phyloP scores from a whole-genome alignment of 1,140 invertebrate species.

The Catajapyx aquilonaris region DNA sequence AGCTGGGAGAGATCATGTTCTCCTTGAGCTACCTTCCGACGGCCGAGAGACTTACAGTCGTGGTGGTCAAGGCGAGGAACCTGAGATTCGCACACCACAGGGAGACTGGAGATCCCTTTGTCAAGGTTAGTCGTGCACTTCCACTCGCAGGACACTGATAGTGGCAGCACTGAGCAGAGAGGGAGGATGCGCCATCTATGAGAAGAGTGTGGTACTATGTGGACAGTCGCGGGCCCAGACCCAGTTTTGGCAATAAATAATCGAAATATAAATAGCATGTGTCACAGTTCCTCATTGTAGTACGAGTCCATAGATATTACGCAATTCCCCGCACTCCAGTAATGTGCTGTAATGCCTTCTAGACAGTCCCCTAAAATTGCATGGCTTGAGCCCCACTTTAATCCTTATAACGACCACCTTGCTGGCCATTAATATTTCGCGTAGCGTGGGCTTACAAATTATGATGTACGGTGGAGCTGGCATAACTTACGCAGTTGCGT shows the following conservation, averaged over 20 bases:
- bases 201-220: not conserved
- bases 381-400: not conserved
- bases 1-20: constrained; percentile 31
- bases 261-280: not conserved
- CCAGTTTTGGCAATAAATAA: not conserved
- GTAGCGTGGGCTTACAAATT: too few species aligned
- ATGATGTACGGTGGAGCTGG: not conserved
- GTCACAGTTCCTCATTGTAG: too few species aligned
- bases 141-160: too few species aligned
- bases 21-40: constrained; percentile 33
- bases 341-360: too few species aligned
- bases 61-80: constrained; percentile 34
- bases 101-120: constrained; percentile 26
- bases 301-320: too few species aligned
- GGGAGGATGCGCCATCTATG: not conserved
- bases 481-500: not conserved
- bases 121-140: constrained; percentile 25
- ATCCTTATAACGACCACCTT: not conserved
- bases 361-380: not conserved
- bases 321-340: too few species aligned
- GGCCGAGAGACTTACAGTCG: constrained; percentile 32
- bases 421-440: too few species aligned
- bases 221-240: not conserved
- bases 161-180: not conserved
- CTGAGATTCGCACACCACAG: constrained; percentile 20